phyloP scores from a whole-genome alignment of 2,888 invertebrate species.

The Didymodactylos carnosus region DNA sequence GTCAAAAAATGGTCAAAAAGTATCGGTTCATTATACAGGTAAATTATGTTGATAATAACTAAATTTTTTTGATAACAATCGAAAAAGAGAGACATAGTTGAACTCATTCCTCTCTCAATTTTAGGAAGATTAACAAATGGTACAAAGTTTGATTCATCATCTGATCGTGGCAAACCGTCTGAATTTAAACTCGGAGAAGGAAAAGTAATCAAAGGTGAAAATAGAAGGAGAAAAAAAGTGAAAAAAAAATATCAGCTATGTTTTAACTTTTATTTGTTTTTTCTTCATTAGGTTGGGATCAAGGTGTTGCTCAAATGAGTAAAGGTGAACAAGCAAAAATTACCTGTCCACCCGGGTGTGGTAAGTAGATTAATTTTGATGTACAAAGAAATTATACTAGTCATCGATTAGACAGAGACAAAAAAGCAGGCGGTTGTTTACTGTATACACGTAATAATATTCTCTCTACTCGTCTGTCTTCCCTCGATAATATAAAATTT shows the following conservation, averaged over 20 bases:
- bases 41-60: slow-evolving; percentile 17
- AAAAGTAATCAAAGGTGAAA: slow-evolving; percentile 49
- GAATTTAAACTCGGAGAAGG: slow-evolving; percentile 81
- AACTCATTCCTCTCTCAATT: background rate
- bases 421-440: too few relatives aligned
- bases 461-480: too few relatives aligned
- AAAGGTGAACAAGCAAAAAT: slow-evolving; percentile 78
- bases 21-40: slow-evolving; percentile 84
- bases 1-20: slow-evolving; percentile 82
- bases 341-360: slow-evolving; percentile 53
- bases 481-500: too few relatives aligned
- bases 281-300: slow-evolving; percentile 59
- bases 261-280: background rate
- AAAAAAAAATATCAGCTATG: background rate
- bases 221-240: too few relatives aligned
- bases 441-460: too few relatives aligned
- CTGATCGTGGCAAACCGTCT: slow-evolving; percentile 79
- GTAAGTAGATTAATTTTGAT: too few relatives aligned
- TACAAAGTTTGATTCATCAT: slow-evolving; percentile 85
- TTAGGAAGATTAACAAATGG: slow-evolving; percentile 36
- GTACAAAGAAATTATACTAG: too few relatives aligned
- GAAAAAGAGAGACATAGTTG: too few relatives aligned
- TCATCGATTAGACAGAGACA: too few relatives aligned
- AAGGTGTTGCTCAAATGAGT: slow-evolving; percentile 84
- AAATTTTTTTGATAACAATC: too few relatives aligned